Base-by-base conservation (phyloP, 2,888 invertebrate genomes). In the Euphydryas editha region DNA sequence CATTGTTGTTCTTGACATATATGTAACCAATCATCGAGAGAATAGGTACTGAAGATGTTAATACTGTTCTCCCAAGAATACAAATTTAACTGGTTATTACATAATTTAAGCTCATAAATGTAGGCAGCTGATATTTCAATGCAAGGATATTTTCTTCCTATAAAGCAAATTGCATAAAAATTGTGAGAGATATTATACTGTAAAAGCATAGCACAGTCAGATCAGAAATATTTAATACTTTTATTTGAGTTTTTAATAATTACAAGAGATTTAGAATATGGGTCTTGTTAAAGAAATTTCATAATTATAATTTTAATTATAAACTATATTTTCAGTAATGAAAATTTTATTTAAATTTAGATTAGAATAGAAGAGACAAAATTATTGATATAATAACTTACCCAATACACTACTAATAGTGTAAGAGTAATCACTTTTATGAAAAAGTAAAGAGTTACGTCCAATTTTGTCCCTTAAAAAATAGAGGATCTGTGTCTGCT, bases 381-480 rank as follows among this genome's bases (percentile, higher is more conserved):
- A 17, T n/a, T 11, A 46, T n/a, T 37, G 24, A 62, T 55, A 75
- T 49, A 10, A 21, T 6, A 65, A 20, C 20, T 79, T 84, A 92
- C 93, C 87, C 70, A 94, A 90, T 21, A 93, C 93, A 88, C 94
- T 95, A 66, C 93, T 91, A 36, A 95, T 79, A 60, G 93, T 76
- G 63, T 93, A 75, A 18, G 85, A 80, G 36, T 82, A 76, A 13
- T 87, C 74, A 69, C 83, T 81, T 75, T 87, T 85, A 74, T 95
- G 93, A 56, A 96, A 85, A 47, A 99, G 86, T 56, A 99, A 88
- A 83, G 98, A 97, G 78, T 97, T 95, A 73, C 99, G 93, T 44
- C 99, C 99, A 81, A 97, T 95, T 73, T 94, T 93, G 86, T 99
- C 99, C 79, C 98, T 93, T 1, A 96, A 95, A 87, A 98, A 98